Conservation (phyloP, 2,113 vertebrate species). For the Sinocyclocheilus rhinocerous region DNA sequence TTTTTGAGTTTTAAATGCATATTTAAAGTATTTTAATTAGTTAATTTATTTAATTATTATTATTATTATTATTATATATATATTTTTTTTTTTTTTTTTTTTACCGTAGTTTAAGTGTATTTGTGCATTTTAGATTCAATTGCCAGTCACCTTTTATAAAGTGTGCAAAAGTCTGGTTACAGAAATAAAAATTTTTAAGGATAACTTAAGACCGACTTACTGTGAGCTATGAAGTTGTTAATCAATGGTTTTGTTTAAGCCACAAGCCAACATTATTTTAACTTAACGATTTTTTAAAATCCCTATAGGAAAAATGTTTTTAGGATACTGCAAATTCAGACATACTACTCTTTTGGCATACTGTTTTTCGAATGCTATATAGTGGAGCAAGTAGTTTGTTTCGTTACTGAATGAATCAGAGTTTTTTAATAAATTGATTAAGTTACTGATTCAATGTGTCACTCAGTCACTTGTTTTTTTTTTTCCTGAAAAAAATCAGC, state of each 20-base stretch:
- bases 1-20: neutral
- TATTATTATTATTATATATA: too few species aligned
- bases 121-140: neutral
- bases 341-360: too few species aligned
- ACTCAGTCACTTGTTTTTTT: too few species aligned
- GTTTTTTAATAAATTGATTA: neutral
- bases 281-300: neutral
- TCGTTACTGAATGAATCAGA: too few species aligned
- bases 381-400: too few species aligned
- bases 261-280: neutral
- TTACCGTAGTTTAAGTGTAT: neutral
- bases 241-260: neutral
- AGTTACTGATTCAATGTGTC: neutral
- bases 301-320: too few species aligned
- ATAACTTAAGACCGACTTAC: neutral
- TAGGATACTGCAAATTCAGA: too few species aligned
- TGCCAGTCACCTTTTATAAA: neutral
- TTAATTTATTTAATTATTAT: too few species aligned
- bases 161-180: neutral
- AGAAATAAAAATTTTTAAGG: neutral
- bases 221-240: neutral
- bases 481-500: too few species aligned
- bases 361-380: too few species aligned
- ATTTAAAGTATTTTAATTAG: too few species aligned
- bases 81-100: too few species aligned